Base-by-base conservation (phyloP, 2,113 vertebrate species). In the Brachirus orientalis region DNA sequence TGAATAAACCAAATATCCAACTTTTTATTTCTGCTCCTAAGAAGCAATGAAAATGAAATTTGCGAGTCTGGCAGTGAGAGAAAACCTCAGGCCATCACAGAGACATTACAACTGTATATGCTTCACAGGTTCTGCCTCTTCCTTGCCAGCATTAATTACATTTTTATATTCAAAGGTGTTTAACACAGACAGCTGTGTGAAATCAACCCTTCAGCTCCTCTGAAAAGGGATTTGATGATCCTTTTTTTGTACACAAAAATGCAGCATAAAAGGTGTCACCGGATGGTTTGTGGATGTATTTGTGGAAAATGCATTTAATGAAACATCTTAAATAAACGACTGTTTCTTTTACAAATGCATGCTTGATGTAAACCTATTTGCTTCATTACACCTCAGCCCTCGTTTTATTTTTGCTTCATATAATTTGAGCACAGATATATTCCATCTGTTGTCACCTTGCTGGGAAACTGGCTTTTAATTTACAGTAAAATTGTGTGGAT, bases 121-220 rank as follows among this genome's bases (percentile, higher is more conserved):
- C 60, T 75, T 80, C 66, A 80, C 44, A 76, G 69, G 16, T 47
- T 74, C 37, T 69, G 41, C 65, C 40, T 62, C 10, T 16, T 62
- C 1, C 6, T 22, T 72, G 59, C 69, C 75, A 64, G 77, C 63
- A 78, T 75, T 78, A 68, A 80, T 82, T 79, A 57, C 51, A 36
- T 75, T 77, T 72, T 77, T 53, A 20, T 57, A 61, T 80, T 68
- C 46, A 65, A 63, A 75, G 72, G 22, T 75, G 45, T 63, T 50
- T 12, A 47, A 46, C 53, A 19, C 46, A 70, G 41, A 62, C 62
- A 62, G 57, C 48, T 84, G 75, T 70, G 75, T 69, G 70, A 70
- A 72, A 63, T 51, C 63, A 41, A n/a, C 63, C 57, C 40, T 48
- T 53, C 67, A 58, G 22, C 46, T 48, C 46, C 28, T 57, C 3